Base-by-base conservation (phyloP, 35 echinoderm and acorn worm species). In the Chiridota heheva region DNA sequence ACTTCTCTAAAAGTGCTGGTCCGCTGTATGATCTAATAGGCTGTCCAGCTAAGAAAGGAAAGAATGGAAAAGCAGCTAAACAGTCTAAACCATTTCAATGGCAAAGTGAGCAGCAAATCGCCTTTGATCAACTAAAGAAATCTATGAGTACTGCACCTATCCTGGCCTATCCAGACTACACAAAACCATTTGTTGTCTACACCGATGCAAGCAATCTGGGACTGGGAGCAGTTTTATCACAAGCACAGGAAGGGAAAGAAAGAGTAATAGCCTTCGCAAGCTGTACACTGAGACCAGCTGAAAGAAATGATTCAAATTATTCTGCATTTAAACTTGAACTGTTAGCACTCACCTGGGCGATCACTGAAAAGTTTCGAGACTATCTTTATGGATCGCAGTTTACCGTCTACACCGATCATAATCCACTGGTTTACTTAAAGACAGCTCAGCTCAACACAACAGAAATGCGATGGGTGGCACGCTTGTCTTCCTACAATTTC, bases 351-450 rank as follows among this genome's bases (percentile, higher is more conserved):
- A 89, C 85, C 25, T 89, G 87, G 87, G 78, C 87, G 6, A 70
- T 89, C 2, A 81, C 73, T 42, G 78, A 89, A 26, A 89, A 89
- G 55, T 89, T 89, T 36, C 83, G 86, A 18, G 82, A 48, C 26
- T 84, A 84, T 46, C 43, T 84, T 2, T 22, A 42, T 3, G 82
- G 82, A 2, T 16, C 46, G 1, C 24, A 40, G 2, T 44, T 80
- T 29, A 70, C 24, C 17, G 82, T 85, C 1, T 80, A 31, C 33
- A 86, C 82, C 7, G 82, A 86, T 32, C 37, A 86, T 53, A 86
- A 86, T 41, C 88, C 70, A 20, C 40, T 90, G 20, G 69, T 85
- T 12, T 45, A 90, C 47, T 43, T 90, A 10, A 18, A 29, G 16
- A 41, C n/a, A 25, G 88, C 88, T 18, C 31, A 90, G 7, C 61